These are phyloP conservation scores for Platyrinchus mystaceus DNA, from an alignment of 2,797 vertebrate species.

Conservation along the genomic window DNA sequence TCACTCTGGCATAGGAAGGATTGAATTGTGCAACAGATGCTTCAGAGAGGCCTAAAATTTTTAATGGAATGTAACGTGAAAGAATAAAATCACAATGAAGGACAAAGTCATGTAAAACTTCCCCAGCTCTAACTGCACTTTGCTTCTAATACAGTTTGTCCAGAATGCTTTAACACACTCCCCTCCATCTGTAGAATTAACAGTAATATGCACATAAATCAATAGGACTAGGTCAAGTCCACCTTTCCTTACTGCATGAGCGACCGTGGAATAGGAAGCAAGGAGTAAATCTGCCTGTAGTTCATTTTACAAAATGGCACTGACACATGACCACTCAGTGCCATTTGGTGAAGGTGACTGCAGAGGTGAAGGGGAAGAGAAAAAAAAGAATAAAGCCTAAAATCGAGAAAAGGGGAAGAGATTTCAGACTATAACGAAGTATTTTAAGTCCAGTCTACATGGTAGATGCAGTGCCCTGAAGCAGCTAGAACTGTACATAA, in stretches of 20 bases:
- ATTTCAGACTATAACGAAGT: neutral
- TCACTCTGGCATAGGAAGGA: neutral
- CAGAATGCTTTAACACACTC: neutral
- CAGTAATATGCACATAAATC: neutral
- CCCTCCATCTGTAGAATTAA: neutral
- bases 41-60: neutral
- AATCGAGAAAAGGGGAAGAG: neutral
- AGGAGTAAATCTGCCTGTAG: neutral
- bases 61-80: neutral
- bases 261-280: neutral
- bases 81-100: neutral
- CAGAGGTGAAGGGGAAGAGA: neutral
- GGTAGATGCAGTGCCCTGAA: neutral
- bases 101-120: neutral
- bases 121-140: neutral
- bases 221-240: neutral
- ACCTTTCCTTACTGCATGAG: slow-evolving; percentile 21
- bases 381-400: neutral
- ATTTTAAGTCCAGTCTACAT: neutral
- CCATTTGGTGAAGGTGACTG: slow-evolving; percentile 36
- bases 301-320: neutral
- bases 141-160: neutral
- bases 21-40: neutral
- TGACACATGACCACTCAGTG: neutral
- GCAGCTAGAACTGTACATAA: neutral